Evolutionary conservation across 2,797 vertebrate genomes (phyloP).

Genomic region (Chloroceryle amazona): DNA sequence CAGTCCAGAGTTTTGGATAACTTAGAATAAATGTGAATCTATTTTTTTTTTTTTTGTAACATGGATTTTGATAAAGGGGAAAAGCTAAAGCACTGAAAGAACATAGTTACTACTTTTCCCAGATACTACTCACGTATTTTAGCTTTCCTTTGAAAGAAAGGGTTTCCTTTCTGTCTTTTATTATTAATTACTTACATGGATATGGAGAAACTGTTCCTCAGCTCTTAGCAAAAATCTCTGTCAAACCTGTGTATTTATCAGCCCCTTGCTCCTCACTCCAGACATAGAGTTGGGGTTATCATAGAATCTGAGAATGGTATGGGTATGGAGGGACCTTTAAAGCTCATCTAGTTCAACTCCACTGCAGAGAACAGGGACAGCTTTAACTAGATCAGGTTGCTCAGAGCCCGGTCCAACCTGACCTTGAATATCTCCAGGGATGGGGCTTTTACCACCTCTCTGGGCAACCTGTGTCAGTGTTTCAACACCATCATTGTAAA

Average conservation of each 20-base stretch:
- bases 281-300: not conserved
- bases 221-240: not conserved
- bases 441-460: not conserved
- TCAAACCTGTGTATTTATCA: not conserved
- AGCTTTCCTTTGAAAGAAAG: not conserved
- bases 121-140: not conserved
- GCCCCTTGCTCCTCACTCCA: not conserved
- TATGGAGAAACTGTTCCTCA: not conserved
- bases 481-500: not conserved
- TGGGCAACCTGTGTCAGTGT: not conserved
- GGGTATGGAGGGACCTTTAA: not conserved
- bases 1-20: constrained; percentile 21
- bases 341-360: not conserved
- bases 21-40: not conserved
- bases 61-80: no score
- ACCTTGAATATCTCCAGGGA: not conserved
- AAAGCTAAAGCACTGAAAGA: no score
- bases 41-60: no score
- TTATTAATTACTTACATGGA: not conserved
- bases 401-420: not conserved
- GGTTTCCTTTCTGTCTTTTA: not conserved
- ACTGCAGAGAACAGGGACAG: not conserved
- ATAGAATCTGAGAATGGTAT: not conserved
- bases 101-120: not conserved
- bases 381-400: not conserved